Evolutionary conservation across 2,113 vertebrate genomes (phyloP).

Genomic region (Datnioides undecimradiatus): DNA sequence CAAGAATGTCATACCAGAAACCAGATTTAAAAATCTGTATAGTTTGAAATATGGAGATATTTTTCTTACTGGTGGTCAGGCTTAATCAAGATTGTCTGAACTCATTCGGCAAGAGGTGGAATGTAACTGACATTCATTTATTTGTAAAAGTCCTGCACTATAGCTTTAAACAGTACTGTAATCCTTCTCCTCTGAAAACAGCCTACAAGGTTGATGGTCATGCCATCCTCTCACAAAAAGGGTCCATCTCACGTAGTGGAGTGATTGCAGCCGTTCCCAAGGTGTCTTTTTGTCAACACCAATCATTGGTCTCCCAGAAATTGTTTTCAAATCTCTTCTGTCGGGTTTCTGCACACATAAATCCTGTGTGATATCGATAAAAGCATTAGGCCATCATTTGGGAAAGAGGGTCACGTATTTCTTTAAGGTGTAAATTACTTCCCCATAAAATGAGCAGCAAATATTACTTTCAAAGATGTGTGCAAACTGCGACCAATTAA

Average conservation of each 20-base stretch:
- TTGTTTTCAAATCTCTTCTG: conserved; percentile 27
- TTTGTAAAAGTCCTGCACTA: conserved; percentile 13
- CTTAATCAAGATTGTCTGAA: too few species aligned
- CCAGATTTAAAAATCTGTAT: too few species aligned
- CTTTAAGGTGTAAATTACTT: conserved; percentile 56
- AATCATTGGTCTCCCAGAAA: conserved; percentile 39
- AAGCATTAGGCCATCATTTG: conserved; percentile 34
- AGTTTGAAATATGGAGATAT: too few species aligned
- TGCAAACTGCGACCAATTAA: conserved; percentile 50
- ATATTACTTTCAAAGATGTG: conserved; percentile 41
- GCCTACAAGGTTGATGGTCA: conserved; percentile 14
- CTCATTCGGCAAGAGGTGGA: too few species aligned
- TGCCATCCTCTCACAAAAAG: conserved; percentile 25
- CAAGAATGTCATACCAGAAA: too few species aligned
- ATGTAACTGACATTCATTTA: too few species aligned
- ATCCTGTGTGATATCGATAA: conserved; percentile 40
- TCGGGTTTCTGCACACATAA: conserved; percentile 37
- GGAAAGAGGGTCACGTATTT: conserved; percentile 44
- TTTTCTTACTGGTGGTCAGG: too few species aligned
- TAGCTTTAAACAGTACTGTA: conserved; percentile 6
- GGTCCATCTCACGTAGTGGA: conserved; percentile 1
- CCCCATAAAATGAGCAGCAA: conserved; percentile 29
- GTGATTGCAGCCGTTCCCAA: conserved; percentile 44
- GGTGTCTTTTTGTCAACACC: conserved; percentile 45
- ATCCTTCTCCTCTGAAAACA: conserved; percentile 17